Evolutionary conservation across 2,113 vertebrate species (phyloP).

Genomic region (Hemibagrus wyckioides): DNA sequence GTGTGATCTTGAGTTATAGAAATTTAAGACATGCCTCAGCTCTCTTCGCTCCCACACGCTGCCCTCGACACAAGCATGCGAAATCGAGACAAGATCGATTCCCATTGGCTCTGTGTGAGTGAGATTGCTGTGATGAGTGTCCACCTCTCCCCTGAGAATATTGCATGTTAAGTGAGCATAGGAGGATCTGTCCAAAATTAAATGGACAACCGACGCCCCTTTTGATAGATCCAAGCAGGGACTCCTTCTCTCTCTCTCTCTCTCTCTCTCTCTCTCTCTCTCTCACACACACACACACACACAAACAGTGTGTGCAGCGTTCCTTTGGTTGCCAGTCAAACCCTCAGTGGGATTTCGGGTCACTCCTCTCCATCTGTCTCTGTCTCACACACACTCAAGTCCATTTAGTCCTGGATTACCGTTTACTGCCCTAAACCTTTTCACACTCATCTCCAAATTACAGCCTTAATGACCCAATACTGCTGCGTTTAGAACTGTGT

Average conservation of each 20-base stretch:
- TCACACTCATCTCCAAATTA: conserved; percentile 47
- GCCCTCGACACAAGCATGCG: conserved; percentile 30
- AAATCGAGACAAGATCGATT: conserved; percentile 49
- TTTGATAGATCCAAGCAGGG: conserved; percentile 19
- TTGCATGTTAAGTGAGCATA: conserved; percentile 26
- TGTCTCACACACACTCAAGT: conserved; percentile 26
- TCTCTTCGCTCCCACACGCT: not conserved
- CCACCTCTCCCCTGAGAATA: conserved; percentile 35
- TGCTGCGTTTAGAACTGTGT: conserved; percentile 36
- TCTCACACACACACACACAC: not conserved
- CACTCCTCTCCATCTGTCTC: conserved; percentile 57
- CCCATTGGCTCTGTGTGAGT: conserved; percentile 30
- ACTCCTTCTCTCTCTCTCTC: not conserved
- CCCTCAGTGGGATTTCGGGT: conserved; percentile 39
- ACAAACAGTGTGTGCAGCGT: conserved; percentile 28
- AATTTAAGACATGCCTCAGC: not conserved
- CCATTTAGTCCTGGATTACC: conserved; percentile 43
- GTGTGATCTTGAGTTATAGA: not conserved
- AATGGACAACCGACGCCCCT: conserved; percentile 3
- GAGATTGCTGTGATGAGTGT: conserved; percentile 32
- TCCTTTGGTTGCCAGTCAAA: conserved; percentile 49
- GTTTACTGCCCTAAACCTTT: conserved; percentile 48
- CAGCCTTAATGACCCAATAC: conserved; percentile 42
- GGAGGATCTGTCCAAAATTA: conserved; percentile 46
- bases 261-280: not conserved